Evolutionary conservation across 2,888 invertebrate genomes (phyloP).

Genomic region (Protonemura montana): DNA sequence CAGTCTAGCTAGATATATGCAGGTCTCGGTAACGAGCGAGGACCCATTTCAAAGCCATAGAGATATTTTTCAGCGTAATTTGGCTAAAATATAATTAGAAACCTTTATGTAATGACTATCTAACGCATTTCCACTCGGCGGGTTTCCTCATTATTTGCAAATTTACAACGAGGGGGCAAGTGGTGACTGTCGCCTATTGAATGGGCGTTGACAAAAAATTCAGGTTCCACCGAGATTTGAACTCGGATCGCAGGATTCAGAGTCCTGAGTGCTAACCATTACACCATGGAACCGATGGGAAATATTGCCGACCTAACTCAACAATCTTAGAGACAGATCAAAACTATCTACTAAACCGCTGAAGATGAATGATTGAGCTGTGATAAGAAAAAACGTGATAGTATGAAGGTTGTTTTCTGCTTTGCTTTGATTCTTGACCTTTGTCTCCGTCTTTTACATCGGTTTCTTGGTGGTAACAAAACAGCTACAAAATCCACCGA

Average conservation of each 20-base stretch:
- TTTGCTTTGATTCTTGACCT: too few species aligned
- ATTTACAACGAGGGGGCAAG: not conserved
- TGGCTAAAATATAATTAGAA: too few species aligned
- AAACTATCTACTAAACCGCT: too few species aligned
- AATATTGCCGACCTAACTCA: too few species aligned
- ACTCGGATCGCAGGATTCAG: slow-evolving; percentile 49
- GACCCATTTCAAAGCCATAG: not conserved
- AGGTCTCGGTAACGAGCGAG: not conserved
- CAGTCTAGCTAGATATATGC: not conserved
- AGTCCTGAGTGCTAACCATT: slow-evolving; percentile 49
- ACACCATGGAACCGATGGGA: slow-evolving; percentile 47
- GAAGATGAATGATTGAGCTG: too few species aligned
- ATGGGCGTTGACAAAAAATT: not conserved
- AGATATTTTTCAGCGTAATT: not conserved
- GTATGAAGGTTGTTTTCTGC: too few species aligned
- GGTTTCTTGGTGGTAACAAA: too few species aligned
- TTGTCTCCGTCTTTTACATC: too few species aligned
- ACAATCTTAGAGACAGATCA: too few species aligned
- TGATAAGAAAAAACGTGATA: too few species aligned
- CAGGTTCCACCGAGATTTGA: slow-evolving; percentile 49
- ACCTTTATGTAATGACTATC: too few species aligned
- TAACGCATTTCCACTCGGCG: not conserved
- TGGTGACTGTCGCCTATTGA: not conserved
- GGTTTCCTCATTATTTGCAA: not conserved
- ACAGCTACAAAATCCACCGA: too few species aligned